These are phyloP conservation scores for Stomatorhinus ivindoensis DNA, from an alignment of 2,113 vertebrate genomes.

Conservation along the genomic window DNA sequence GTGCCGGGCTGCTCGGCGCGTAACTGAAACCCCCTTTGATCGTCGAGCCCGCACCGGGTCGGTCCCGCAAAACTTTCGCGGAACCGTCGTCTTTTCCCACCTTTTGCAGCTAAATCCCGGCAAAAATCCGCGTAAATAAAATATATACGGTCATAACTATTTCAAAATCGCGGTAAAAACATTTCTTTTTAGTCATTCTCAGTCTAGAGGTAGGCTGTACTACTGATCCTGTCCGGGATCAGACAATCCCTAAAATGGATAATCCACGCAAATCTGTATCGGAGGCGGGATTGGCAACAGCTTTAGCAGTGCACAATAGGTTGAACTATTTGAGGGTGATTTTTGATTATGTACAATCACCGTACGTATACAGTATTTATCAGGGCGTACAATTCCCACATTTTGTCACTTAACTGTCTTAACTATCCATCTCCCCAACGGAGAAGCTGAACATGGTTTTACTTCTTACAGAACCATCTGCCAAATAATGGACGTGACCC, in stretches of 20 bases:
- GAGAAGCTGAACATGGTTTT: constrained; percentile 30
- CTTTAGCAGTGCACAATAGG: background rate
- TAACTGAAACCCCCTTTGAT: background rate
- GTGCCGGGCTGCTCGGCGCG: background rate
- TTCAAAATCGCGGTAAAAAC: background rate
- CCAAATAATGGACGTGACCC: constrained; percentile 29
- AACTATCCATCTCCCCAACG: background rate
- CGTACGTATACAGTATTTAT: background rate
- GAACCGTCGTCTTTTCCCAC: background rate
- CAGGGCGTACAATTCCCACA: background rate
- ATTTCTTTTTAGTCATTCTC: background rate
- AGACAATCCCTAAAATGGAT: constrained; percentile 33
- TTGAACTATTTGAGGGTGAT: background rate
- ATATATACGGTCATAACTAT: background rate
- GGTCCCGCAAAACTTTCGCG: background rate
- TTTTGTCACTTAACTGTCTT: background rate
- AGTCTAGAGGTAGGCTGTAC: background rate
- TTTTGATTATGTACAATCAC: constrained; percentile 5
- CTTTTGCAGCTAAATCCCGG: background rate
- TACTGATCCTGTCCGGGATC: constrained; percentile 14
- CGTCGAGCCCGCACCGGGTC: background rate
- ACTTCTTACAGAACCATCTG: constrained; percentile 29
- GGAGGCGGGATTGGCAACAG: constrained; percentile 15
- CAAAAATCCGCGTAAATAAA: background rate
- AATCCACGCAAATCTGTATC: constrained; percentile 32